Evolutionary conservation across 2,113 vertebrate species (phyloP).

Genomic region (Oplegnathus fasciatus): DNA sequence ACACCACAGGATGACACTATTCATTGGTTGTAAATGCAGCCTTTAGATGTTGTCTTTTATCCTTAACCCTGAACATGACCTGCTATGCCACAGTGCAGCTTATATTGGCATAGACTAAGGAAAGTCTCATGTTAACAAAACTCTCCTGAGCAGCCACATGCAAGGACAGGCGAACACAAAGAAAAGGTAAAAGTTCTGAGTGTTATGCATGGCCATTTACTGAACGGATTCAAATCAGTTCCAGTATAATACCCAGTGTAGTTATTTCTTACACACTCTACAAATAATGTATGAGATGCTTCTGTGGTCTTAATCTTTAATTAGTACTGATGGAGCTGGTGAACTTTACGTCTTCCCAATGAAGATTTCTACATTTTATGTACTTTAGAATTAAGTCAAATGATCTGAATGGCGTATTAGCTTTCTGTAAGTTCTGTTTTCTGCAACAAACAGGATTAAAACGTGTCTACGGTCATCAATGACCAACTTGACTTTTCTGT

Average conservation of each 20-base stretch:
- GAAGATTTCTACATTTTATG: not conserved
- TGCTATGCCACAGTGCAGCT: too few species aligned
- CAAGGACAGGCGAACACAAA: not conserved
- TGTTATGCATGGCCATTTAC: not conserved
- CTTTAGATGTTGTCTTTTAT: not conserved
- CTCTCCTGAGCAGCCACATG: not conserved
- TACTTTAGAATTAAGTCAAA: not conserved
- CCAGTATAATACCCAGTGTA: not conserved
- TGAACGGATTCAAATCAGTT: not conserved
- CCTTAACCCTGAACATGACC: not conserved
- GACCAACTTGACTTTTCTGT: too few species aligned
- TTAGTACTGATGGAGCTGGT: not conserved
- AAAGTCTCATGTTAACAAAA: not conserved
- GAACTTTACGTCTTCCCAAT: not conserved
- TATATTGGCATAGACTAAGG: not conserved
- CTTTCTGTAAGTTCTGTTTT: not conserved
- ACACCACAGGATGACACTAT: not conserved
- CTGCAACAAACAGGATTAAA: too few species aligned
- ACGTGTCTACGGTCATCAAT: too few species aligned
- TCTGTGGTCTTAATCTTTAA: not conserved
- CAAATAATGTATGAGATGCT: not conserved
- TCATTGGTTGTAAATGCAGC: slow-evolving; percentile 5
- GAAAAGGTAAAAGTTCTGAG: not conserved
- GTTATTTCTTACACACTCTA: not conserved
- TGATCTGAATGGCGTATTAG: not conserved